Percentiles rank a stretch among this genome's conserved stretches.
Conservation (phyloP, 2,888 invertebrate genomes). For the Orthosia gothica region DNA sequence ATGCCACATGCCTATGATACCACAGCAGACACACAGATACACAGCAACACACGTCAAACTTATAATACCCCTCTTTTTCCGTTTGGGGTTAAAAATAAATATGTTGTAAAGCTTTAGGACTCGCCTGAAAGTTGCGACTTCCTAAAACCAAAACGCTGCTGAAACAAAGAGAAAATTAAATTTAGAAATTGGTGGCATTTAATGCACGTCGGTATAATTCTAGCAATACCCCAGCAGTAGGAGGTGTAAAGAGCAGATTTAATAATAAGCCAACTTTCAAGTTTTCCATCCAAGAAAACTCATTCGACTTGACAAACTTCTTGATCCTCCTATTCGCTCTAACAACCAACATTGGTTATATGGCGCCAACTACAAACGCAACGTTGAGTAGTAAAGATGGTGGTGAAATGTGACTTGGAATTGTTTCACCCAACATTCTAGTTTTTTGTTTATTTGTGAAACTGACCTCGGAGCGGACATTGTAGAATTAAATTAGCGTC, state of each 20-base stretch:
- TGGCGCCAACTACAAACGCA: constrained; percentile 23
- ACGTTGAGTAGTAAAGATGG: constrained; percentile 52
- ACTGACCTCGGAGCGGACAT: constrained; percentile 54
- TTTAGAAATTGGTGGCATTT: not conserved
- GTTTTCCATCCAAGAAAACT: constrained; percentile 23
- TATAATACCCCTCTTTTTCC: too few relatives aligned
- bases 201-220: not conserved
- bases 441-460: constrained; percentile 60
- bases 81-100: too few relatives aligned
- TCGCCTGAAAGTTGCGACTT: not conserved
- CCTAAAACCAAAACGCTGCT: not conserved
- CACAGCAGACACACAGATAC: too few relatives aligned
- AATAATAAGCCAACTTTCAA: not conserved
- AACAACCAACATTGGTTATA: constrained; percentile 41
- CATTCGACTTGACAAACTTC: constrained; percentile 11
- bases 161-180: not conserved
- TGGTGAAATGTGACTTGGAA: constrained; percentile 60
- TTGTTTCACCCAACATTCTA: constrained; percentile 63
- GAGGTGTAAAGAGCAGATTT: not conserved
- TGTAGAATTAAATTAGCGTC: constrained; percentile 59
- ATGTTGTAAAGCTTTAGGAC: not conserved
- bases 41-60: too few relatives aligned
- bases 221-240: not conserved
- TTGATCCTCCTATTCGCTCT: constrained; percentile 20
- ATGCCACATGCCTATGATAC: too few relatives aligned